Evolutionary conservation across 2,888 invertebrate species (phyloP).

Genomic region (Electrophaes corylata): DNA sequence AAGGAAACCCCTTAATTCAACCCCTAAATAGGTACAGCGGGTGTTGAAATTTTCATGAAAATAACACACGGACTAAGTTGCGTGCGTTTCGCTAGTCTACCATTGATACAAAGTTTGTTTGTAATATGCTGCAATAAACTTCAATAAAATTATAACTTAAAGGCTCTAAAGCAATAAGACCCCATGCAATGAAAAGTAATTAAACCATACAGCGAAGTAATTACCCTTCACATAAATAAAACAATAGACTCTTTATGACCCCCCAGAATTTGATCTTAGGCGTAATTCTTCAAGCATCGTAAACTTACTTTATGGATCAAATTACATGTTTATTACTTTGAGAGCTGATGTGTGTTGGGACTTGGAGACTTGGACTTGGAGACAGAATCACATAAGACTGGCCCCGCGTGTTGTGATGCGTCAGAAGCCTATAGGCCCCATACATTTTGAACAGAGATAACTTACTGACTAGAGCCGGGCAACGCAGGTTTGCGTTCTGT

Average conservation of each 20-base stretch:
- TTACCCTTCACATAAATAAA: conserved; percentile 25
- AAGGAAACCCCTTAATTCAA: too few species aligned
- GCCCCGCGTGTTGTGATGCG: too few species aligned
- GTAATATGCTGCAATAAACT: background rate
- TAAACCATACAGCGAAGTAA: conserved; percentile 25
- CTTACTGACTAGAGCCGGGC: too few species aligned
- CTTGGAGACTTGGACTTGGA: conserved; percentile 4
- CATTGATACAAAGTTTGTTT: too few species aligned
- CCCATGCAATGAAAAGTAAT: conserved; percentile 3
- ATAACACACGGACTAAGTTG: too few species aligned
- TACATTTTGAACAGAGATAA: too few species aligned
- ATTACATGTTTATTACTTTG: conserved; percentile 29
- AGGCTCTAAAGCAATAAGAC: background rate
- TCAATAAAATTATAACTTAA: background rate
- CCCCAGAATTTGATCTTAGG: conserved; percentile 28
- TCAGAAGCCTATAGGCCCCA: too few species aligned
- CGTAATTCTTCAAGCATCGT: conserved; percentile 24
- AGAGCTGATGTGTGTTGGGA: conserved; percentile 1
- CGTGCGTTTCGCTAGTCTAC: too few species aligned
- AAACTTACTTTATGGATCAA: conserved; percentile 26
- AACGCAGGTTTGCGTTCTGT: too few species aligned
- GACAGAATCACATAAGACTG: too few species aligned
- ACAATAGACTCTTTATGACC: conserved; percentile 23
- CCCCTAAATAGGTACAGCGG: too few species aligned
- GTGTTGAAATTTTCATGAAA: too few species aligned